Percentiles rank a stretch among this genome's conserved stretches.
phyloP scores from a whole-genome alignment of 2,888 invertebrate genomes.

The Hypomecis punctinalis region DNA sequence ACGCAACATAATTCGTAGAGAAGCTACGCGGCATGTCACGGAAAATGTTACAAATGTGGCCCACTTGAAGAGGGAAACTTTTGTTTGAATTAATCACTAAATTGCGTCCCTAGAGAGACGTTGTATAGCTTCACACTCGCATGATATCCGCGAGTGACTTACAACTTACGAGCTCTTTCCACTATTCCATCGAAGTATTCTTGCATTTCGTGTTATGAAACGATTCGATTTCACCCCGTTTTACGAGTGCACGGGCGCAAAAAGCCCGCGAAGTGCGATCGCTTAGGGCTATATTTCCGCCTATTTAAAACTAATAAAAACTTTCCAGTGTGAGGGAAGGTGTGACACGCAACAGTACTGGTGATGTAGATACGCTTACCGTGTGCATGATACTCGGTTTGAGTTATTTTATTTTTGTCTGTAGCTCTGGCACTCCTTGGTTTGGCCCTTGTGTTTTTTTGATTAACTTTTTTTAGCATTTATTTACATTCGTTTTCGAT shows the following conservation, averaged over 20 bases:
- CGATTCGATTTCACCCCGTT: conserved; percentile 33
- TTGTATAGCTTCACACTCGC: conserved; percentile 4
- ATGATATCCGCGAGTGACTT: conserved; percentile 4
- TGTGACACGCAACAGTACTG: conserved; percentile 62
- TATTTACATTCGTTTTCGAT: conserved; percentile 53
- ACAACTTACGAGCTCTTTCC: conserved; percentile 26
- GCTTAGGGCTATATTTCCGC: conserved; percentile 26
- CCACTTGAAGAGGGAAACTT: too few relatives aligned
- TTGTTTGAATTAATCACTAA: too few relatives aligned
- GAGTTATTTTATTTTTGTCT: conserved; percentile 64
- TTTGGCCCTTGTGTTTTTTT: conserved; percentile 79
- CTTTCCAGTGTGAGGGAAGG: conserved; percentile 41
- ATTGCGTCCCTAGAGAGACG: conserved; percentile 19
- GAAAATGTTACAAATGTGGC: too few relatives aligned
- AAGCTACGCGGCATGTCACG: too few relatives aligned
- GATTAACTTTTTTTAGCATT: conserved; percentile 46
- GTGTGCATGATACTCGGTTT: conserved; percentile 76
- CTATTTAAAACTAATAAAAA: conserved; percentile 33
- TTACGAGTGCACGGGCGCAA: conserved; percentile 32
- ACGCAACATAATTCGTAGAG: too few relatives aligned
- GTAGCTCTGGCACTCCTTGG: conserved; percentile 83
- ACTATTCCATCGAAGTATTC: conserved; percentile 28
- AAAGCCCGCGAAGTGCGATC: conserved; percentile 31
- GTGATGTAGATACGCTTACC: conserved; percentile 73
- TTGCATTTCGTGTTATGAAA: conserved; percentile 37